Evolutionary conservation across 2,888 invertebrate species (phyloP).

Genomic region (Pardosa pseudoannulata): DNA sequence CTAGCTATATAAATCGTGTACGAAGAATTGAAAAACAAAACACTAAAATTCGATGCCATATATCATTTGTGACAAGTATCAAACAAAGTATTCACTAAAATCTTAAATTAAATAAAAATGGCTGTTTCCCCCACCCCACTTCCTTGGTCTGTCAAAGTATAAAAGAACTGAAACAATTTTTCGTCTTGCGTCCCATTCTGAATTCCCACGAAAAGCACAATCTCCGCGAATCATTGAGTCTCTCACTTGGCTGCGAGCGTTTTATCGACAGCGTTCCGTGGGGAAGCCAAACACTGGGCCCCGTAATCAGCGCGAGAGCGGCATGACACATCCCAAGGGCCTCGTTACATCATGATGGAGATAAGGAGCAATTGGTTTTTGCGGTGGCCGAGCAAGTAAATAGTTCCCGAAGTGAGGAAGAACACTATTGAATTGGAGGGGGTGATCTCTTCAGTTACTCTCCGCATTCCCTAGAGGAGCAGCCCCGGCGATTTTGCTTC

Average conservation of each 20-base stretch:
- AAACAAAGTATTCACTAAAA: no score
- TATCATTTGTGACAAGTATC: no score
- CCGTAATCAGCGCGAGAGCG: neutral
- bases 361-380: constrained; percentile 69
- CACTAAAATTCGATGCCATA: no score
- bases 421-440: constrained; percentile 65
- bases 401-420: constrained; percentile 62
- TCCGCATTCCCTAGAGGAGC: constrained; percentile 27
- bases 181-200: neutral
- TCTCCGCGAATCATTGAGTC: neutral
- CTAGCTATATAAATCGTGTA: no score
- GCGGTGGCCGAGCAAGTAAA: constrained; percentile 49
- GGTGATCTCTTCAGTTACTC: constrained; percentile 48
- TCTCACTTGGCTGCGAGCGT: neutral
- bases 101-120: no score
- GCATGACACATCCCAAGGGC: constrained; percentile 67
- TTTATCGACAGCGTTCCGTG: neutral
- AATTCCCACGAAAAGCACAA: neutral
- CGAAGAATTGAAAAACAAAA: no score
- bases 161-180: no score
- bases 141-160: no score
- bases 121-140: no score
- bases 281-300: neutral
- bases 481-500: neutral
- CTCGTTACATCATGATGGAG: constrained; percentile 69